phyloP scores from a whole-genome alignment of 1,140 invertebrate genomes.

The Zaprionus nigranus region DNA sequence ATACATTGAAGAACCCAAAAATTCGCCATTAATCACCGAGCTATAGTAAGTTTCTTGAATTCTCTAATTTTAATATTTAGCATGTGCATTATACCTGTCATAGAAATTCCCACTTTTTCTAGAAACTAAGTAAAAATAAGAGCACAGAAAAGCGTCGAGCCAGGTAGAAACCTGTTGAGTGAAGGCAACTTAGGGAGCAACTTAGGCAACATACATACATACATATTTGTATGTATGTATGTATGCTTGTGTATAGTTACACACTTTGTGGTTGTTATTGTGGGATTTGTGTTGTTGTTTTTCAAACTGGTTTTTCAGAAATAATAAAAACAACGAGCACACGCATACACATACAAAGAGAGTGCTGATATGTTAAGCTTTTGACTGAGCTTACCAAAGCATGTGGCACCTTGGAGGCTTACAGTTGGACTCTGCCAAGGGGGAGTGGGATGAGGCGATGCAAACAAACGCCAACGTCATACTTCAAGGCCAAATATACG shows the following conservation, averaged over 20 bases:
- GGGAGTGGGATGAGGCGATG: neutral
- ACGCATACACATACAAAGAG: neutral
- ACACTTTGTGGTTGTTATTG: slow-evolving; percentile 40
- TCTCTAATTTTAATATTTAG: neutral
- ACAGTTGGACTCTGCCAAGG: slow-evolving; percentile 13
- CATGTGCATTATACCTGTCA: slow-evolving; percentile 51
- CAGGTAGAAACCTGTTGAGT: slow-evolving; percentile 69
- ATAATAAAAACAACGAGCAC: slow-evolving; percentile 22
- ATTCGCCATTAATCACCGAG: neutral
- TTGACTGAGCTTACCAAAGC: slow-evolving; percentile 42
- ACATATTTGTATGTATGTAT: neutral
- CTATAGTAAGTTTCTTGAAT: neutral
- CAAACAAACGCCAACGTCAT: slow-evolving; percentile 8
- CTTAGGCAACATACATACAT: neutral
- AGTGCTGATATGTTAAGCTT: slow-evolving; percentile 58
- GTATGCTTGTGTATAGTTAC: no score
- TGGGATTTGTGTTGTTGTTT: slow-evolving; percentile 36
- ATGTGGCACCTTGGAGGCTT: slow-evolving; percentile 38
- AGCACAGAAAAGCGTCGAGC: slow-evolving; percentile 18
- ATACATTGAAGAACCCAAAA: neutral
- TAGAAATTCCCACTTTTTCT: slow-evolving; percentile 58
- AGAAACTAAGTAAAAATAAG: neutral
- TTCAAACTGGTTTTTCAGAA: slow-evolving; percentile 66
- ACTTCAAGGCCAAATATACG: slow-evolving; percentile 59
- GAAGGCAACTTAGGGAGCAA: slow-evolving; percentile 46